phyloP scores from a whole-genome alignment of 1,140 invertebrate species.

The Heliothis subflexa region DNA sequence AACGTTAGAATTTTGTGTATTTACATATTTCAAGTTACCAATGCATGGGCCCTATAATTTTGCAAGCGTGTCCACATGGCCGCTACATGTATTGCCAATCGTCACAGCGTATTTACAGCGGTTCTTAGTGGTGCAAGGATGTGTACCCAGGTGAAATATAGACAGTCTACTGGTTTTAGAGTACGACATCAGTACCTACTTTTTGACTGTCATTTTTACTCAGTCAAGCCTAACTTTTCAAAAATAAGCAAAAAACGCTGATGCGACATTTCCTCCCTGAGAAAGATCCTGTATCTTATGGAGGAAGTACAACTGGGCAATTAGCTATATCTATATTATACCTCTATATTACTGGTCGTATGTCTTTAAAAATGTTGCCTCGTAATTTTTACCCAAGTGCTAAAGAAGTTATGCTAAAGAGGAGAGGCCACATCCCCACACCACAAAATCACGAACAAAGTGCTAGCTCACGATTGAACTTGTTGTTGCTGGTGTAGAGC shows the following conservation, averaged over 20 bases:
- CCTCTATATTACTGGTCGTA: too few relatives aligned
- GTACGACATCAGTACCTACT: too few relatives aligned
- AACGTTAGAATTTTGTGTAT: constrained; percentile 47
- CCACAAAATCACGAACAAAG: constrained; percentile 10
- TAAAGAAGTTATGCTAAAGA: too few relatives aligned
- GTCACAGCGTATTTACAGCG: constrained; percentile 70
- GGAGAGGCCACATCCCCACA: constrained; percentile 23
- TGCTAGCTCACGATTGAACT: constrained; percentile 80
- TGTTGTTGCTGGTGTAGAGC: constrained; percentile 83
- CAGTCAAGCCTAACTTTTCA: too few relatives aligned
- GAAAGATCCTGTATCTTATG: too few relatives aligned
- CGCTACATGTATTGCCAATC: constrained; percentile 65
- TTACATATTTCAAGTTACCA: constrained; percentile 45
- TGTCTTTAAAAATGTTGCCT: too few relatives aligned
- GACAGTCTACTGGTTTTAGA: neutral
- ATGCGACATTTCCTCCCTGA: too few relatives aligned
- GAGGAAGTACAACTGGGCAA: too few relatives aligned
- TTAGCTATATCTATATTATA: too few relatives aligned
- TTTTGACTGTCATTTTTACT: too few relatives aligned
- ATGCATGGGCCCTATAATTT: constrained; percentile 18
- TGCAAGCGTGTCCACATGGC: constrained; percentile 47
- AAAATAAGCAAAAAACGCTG: too few relatives aligned
- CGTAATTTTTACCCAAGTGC: too few relatives aligned
- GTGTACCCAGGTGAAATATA: neutral
- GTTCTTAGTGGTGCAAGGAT: constrained; percentile 20